Evolutionary conservation across 2,113 vertebrate species (phyloP).

Genomic region (Xiphophorus hellerii): DNA sequence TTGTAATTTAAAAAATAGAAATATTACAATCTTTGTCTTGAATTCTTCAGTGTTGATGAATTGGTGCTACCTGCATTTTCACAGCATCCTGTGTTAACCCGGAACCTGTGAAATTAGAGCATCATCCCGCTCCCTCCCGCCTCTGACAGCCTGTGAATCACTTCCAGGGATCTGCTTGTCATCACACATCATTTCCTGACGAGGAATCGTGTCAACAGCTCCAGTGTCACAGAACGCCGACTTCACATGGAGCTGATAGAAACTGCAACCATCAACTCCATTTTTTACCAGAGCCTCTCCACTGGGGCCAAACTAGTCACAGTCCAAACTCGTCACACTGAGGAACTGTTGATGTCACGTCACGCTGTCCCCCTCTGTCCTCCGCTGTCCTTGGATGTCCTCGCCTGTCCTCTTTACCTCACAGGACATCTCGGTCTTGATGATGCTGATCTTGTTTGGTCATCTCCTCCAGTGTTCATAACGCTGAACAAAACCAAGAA

Average conservation of each 20-base stretch:
- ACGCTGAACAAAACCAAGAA: background rate
- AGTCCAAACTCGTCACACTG: background rate
- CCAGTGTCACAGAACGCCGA: constrained; percentile 39
- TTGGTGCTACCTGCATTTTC: background rate
- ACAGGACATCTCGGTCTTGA: constrained; percentile 3
- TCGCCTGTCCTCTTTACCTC: constrained; percentile 6
- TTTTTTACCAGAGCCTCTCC: constrained; percentile 31
- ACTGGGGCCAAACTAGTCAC: constrained; percentile 14
- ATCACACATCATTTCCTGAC: constrained; percentile 6
- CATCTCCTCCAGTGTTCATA: background rate
- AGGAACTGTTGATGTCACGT: constrained; percentile 11
- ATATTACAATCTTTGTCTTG: background rate
- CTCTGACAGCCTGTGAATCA: background rate
- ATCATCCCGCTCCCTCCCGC: background rate
- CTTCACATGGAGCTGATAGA: constrained; percentile 28
- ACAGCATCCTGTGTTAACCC: background rate
- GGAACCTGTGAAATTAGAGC: background rate
- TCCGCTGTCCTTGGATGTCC: constrained; percentile 5
- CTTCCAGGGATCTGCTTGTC: background rate
- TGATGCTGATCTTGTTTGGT: background rate
- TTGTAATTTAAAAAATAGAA: background rate
- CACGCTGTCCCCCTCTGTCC: background rate
- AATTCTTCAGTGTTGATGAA: background rate
- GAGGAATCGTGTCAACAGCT: constrained; percentile 19
- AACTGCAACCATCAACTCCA: constrained; percentile 39